Evolutionary conservation across 2,797 vertebrate genomes (phyloP), one percentile per base, ranked within the genome.

Genomic region (Scleropages formosus): DNA sequence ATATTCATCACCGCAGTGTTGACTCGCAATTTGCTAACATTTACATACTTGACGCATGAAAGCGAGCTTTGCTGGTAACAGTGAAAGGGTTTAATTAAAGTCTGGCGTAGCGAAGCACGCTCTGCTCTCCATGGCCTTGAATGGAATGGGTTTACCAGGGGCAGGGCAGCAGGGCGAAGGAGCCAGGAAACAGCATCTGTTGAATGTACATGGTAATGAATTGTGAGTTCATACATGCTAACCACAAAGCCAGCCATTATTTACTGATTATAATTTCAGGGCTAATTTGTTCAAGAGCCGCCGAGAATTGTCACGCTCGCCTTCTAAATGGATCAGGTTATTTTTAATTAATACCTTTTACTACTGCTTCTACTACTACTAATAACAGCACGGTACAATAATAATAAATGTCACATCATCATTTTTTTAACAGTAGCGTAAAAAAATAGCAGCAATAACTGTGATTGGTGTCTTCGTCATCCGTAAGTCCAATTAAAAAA

Each of bases 41-140:
- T 83, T 83, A 77, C 74, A 75, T 79, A 77, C 75, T 72, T 65
- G 74, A 81, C 79, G 78, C 73, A 71, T 78, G 76, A 79, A 75
- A 77, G 53, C 31, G 27, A 72, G 73, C 74, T 78, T 71, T 78
- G 74, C 74, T 63, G 59, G 76, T 80, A 76, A 77, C 75, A 77
- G 65, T 77, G 78, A 69, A 72, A 78, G 53, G 12, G 77, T 71
- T 72, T 77, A 78, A 81, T 78, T 76, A 78, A 76, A 68, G 72
- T 73, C 60, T 81, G 60, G 76, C 77, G 77, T 61, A 68, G 39
- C 56, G 15, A 72, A 8, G 10, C 64, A 31, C 58, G 66, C 58
- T 64, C 24, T 73, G 8, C 68, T 53, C 74, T 31, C 46, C 63
- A 72, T 60, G 49, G 61, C 49, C 61, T 73, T 22, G 39, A 8